These are phyloP conservation scores for Cotesia typhae DNA, from an alignment of 1,140 invertebrate species.

Conservation along the genomic window DNA sequence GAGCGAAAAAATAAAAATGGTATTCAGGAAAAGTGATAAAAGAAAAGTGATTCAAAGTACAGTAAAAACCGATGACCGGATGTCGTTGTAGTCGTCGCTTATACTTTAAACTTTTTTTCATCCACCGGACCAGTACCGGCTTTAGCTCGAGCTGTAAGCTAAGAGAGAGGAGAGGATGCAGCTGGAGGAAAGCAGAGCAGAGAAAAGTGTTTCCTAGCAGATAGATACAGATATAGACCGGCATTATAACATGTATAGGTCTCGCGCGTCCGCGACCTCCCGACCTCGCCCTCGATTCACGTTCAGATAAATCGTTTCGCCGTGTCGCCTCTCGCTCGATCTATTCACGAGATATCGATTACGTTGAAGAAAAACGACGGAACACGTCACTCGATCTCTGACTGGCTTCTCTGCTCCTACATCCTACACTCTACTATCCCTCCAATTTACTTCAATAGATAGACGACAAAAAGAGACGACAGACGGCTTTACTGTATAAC, in stretches of 20 bases:
- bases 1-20: not conserved
- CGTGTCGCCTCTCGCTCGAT: constrained; percentile 29
- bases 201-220: no score
- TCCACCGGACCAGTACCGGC: no score
- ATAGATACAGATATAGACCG: no score
- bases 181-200: no score
- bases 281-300: constrained; percentile 17
- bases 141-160: no score
- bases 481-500: not conserved
- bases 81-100: not conserved
- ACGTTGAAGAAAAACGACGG: constrained; percentile 24
- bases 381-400: constrained; percentile 17
- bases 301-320: constrained; percentile 32
- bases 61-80: constrained; percentile 14
- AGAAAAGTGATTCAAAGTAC: constrained; percentile 10
- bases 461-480: not conserved
- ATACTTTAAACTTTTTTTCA: no score
- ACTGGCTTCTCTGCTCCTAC: not conserved
- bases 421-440: no score
- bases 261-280: constrained; percentile 18
- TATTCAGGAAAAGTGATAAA: not conserved
- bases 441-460: not conserved
- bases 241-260: not conserved
- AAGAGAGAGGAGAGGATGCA: no score
- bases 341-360: constrained; percentile 37